A percentile compares a stretch with the other conserved stretches of the same genome.
These are phyloP conservation scores for Eilema caniola DNA, from an alignment of 2,888 invertebrate genomes.

Conservation along the genomic window DNA sequence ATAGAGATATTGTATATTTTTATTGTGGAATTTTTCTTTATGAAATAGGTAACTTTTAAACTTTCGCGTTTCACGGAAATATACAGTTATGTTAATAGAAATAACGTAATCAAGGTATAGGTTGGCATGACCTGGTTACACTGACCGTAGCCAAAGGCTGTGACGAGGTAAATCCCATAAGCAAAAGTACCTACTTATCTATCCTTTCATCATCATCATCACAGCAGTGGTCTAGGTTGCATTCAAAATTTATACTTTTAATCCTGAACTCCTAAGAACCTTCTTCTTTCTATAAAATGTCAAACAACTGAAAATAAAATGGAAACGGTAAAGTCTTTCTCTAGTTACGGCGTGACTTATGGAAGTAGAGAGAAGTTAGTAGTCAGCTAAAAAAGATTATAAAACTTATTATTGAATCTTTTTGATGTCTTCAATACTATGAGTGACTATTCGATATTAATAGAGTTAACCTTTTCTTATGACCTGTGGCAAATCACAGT, in stretches of 20 bases:
- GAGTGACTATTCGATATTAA: too few species aligned
- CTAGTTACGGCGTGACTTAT: too few species aligned
- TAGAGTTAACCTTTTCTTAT: too few species aligned
- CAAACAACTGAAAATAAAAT: too few species aligned
- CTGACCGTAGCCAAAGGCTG: background rate
- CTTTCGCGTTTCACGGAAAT: background rate
- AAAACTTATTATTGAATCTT: too few species aligned
- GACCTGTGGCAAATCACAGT: too few species aligned
- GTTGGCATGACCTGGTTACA: background rate
- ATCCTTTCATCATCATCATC: background rate
- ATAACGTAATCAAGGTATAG: background rate
- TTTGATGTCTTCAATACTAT: too few species aligned
- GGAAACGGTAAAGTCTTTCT: too few species aligned
- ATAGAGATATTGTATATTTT: background rate
- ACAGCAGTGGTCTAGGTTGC: background rate
- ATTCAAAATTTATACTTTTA: background rate
- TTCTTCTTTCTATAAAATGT: too few species aligned
- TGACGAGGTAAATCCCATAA: background rate
- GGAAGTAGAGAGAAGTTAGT: too few species aligned
- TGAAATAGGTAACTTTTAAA: background rate
- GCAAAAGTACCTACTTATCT: background rate
- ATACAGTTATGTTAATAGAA: background rate
- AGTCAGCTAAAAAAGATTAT: too few species aligned
- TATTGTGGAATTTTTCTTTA: background rate
- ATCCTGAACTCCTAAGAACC: background rate